Evolutionary conservation across 2,113 vertebrate species (phyloP).

Genomic region (Burhinus bistriatus): DNA sequence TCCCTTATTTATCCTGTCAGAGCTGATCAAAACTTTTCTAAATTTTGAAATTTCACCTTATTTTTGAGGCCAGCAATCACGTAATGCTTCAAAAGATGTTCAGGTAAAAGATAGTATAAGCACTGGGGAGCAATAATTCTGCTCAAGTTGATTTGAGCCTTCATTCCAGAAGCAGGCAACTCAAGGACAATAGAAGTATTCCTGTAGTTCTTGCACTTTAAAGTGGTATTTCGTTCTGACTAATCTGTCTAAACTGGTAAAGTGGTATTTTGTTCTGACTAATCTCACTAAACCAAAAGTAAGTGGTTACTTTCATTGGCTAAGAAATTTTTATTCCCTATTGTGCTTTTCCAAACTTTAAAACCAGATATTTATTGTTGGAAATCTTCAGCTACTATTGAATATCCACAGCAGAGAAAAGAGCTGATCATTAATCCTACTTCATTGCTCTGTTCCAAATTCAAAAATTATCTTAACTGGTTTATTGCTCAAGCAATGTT

Average conservation of each 20-base stretch:
- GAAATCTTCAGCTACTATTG: neutral
- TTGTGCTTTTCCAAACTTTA: neutral
- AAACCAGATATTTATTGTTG: neutral
- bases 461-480: neutral
- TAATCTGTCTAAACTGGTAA: neutral
- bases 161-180: neutral
- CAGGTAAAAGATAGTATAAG: neutral
- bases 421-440: neutral
- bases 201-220: neutral
- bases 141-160: neutral
- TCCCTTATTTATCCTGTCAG: neutral
- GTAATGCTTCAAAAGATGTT: neutral
- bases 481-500: neutral
- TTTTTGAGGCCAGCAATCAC: neutral
- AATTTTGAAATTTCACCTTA: neutral
- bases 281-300: neutral
- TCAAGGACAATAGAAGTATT: neutral
- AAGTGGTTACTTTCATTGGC: neutral
- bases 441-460: neutral
- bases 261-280: neutral
- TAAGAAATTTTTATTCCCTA: neutral
- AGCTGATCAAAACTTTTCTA: neutral
- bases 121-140: neutral
- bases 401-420: neutral
- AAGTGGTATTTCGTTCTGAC: neutral